phyloP scores from a whole-genome alignment of 1,140 invertebrate genomes.

The Antheraea mylitta region DNA sequence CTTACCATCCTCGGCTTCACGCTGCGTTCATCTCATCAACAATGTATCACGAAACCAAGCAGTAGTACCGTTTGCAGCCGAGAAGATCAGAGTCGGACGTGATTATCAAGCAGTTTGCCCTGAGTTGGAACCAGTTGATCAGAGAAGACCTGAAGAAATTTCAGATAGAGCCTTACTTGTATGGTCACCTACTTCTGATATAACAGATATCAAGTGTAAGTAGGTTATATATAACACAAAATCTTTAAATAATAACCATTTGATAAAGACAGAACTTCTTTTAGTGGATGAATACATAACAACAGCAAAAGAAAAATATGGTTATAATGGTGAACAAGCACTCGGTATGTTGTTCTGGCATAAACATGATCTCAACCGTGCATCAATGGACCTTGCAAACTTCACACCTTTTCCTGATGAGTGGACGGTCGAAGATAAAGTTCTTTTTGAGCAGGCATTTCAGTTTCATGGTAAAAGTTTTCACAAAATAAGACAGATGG shows the following conservation, averaged over 20 bases:
- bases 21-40: constrained; percentile 65
- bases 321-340: constrained; percentile 98
- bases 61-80: constrained; percentile 85
- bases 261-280: constrained; percentile 31
- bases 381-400: constrained; percentile 95
- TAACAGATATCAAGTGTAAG: constrained; percentile 92
- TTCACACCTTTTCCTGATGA: constrained; percentile 99
- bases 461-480: constrained; percentile 99
- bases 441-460: constrained; percentile 98
- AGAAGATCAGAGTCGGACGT: constrained; percentile 95
- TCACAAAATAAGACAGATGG: constrained; percentile 98
- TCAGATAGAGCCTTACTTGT: constrained; percentile 94
- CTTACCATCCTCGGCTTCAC: constrained; percentile 71
- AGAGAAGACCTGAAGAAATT: constrained; percentile 81
- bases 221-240: constrained; percentile 24
- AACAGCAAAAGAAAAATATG: constrained; percentile 98
- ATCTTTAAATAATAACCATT: constrained; percentile 11
- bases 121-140: constrained; percentile 82
- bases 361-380: constrained; percentile 96
- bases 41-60: constrained; percentile 71
- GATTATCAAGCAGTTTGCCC: constrained; percentile 96
- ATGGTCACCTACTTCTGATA: constrained; percentile 95
- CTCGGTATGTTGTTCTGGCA: constrained; percentile 99
- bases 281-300: constrained; percentile 95
- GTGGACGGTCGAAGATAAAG: constrained; percentile 99